Percentiles rank a stretch among this genome's conserved stretches.
Conservation (phyloP, 92 coral and sea anemone species). For the Galaxea fascicularis region DNA sequence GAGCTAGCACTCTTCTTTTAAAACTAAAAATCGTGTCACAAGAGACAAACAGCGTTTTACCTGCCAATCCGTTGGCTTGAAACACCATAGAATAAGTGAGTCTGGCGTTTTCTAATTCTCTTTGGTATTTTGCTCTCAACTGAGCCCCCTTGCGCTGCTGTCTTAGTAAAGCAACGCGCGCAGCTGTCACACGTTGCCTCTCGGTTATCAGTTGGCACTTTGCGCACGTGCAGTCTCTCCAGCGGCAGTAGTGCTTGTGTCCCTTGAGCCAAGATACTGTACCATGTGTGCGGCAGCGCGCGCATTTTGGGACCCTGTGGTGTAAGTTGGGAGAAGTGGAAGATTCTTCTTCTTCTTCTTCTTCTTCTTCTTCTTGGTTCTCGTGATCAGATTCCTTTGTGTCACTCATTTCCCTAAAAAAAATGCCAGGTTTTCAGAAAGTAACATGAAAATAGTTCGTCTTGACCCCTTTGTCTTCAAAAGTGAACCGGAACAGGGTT, state of each 20-base stretch:
- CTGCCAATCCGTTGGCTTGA: constrained; percentile 67
- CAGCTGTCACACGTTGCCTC: constrained; percentile 96
- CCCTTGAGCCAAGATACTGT: constrained; percentile 99
- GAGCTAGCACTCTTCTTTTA: neutral
- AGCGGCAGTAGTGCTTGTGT: constrained; percentile 96
- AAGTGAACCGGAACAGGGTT: no score
- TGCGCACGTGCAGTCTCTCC: constrained; percentile 98
- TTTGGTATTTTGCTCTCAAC: constrained; percentile 77
- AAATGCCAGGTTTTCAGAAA: neutral
- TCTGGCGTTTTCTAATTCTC: constrained; percentile 84
- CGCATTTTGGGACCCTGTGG: constrained; percentile 97
- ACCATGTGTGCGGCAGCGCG: constrained; percentile 98
- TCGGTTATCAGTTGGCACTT: constrained; percentile 95
- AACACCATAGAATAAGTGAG: constrained; percentile 91
- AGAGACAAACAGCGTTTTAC: constrained; percentile 34
- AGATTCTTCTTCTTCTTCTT: constrained; percentile 72
- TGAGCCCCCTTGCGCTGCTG: constrained; percentile 98
- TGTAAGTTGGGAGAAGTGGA: constrained; percentile 61
- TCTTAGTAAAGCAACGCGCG: constrained; percentile 94
- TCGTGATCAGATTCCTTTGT: constrained; percentile 56
- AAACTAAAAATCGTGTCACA: no score
- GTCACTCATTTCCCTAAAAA: constrained; percentile 72
- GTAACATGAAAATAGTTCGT: neutral
- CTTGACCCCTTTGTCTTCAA: no score
- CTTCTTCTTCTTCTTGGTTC: constrained; percentile 52